phyloP scores from a whole-genome alignment of 2,888 invertebrate species.

The Choristoneura rosaceana region DNA sequence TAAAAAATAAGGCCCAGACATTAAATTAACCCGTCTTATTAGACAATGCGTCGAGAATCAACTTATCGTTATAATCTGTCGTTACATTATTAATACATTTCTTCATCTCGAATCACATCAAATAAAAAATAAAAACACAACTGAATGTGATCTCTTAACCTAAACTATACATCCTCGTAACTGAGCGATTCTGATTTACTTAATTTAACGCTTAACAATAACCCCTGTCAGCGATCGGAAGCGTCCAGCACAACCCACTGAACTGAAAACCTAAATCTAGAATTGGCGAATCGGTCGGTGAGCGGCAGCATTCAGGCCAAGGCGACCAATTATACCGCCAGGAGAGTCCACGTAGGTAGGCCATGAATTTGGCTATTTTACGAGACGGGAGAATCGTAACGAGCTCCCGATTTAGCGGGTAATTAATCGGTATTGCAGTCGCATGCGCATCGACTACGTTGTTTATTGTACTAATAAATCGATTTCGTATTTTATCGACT shows the following conservation, averaged over 20 bases:
- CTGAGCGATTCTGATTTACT: not conserved
- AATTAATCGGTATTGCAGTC: constrained; percentile 29
- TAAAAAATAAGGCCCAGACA: not conserved
- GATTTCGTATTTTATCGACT: not conserved
- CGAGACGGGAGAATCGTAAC: constrained; percentile 50
- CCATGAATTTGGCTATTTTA: constrained; percentile 50
- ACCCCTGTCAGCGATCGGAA: constrained; percentile 59
- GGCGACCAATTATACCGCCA: constrained; percentile 73
- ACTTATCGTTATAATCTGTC: not conserved
- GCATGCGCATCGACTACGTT: constrained; percentile 4
- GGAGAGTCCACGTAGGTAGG: constrained; percentile 53
- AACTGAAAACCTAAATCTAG: constrained; percentile 85
- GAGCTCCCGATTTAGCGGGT: constrained; percentile 23
- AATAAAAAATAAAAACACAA: too few species aligned
- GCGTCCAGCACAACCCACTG: constrained; percentile 74
- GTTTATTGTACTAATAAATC: not conserved
- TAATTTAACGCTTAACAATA: constrained; percentile 22
- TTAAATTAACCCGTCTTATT: not conserved
- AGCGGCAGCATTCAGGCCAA: constrained; percentile 79
- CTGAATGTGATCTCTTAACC: too few species aligned
- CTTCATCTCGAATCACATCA: not conserved
- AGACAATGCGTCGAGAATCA: not conserved
- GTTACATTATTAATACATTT: not conserved
- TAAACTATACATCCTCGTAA: too few species aligned
- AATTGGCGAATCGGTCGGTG: constrained; percentile 77